A percentile compares a stretch with the other conserved stretches of the same genome.
phyloP scores from a whole-genome alignment of 2,888 invertebrate species.

The Punctoribates punctum region DNA sequence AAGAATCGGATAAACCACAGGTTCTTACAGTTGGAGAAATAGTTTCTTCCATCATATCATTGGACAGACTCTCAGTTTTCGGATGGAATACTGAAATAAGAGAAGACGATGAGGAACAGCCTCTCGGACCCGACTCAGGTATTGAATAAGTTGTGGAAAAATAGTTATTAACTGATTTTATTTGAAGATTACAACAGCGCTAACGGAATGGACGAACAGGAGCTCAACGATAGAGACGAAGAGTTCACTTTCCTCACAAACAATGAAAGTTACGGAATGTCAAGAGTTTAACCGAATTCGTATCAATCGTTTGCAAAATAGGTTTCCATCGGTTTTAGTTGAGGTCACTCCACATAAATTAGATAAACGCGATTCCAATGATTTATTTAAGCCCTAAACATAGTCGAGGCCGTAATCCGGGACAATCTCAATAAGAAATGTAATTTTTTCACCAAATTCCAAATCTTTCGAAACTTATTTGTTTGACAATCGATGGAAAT shows the following conservation, averaged over 20 bases:
- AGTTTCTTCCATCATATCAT: constrained; percentile 54
- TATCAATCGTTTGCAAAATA: neutral
- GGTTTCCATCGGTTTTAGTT: no score
- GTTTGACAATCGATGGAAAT: no score
- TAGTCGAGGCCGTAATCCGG: no score
- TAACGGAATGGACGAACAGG: constrained; percentile 41
- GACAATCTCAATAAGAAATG: no score
- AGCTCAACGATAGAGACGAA: neutral
- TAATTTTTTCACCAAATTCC: no score
- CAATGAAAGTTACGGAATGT: constrained; percentile 1
- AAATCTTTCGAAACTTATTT: no score
- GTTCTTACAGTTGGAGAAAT: constrained; percentile 63
- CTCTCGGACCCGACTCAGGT: constrained; percentile 36
- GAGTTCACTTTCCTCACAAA: neutral
- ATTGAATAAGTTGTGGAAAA: neutral
- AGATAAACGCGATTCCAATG: no score
- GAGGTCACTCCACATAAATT: no score
- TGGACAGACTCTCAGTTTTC: constrained; percentile 49
- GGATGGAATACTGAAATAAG: constrained; percentile 45
- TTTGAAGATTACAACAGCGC: constrained; percentile 41
- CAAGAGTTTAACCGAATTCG: neutral
- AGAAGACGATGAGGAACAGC: constrained; percentile 41
- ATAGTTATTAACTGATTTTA: neutral
- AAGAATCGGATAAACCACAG: constrained; percentile 59
- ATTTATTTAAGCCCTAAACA: no score